Base-by-base conservation (phyloP, 1,140 invertebrate species). In the Cydia splendana region DNA sequence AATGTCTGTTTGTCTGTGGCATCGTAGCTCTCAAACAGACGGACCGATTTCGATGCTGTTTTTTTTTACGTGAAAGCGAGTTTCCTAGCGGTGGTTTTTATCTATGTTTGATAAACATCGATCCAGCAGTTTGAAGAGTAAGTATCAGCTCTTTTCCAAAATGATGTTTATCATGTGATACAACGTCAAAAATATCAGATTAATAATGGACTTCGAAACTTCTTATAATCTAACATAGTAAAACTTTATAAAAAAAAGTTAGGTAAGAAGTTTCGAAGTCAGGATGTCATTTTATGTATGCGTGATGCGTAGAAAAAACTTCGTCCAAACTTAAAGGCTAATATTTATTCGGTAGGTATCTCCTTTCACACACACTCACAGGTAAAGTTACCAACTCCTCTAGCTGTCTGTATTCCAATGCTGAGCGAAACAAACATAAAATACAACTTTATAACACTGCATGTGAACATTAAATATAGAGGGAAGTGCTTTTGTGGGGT, bases 391-490 rank as follows among this genome's bases (percentile, higher is more conserved):
- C 91, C 91, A 76, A 79, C 85, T 86, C 86, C 85, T 75, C 73
- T 79, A 88, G 90, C 88, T 81, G 89, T 88, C 91, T 92, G 87
- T 87, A 89, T 89, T 92, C 91, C 91, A 87, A 87, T 77, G 90
- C 84, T 84, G 85, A 77, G 89, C 89, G 86, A 86, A 91, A 91
- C 83, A 89, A 89, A 90, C 34, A 48, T 67, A 73, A 75, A 76
- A 71, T 65, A 71, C 48, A 76, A 88, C 78, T 24, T 78, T 77
- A 53, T 76, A 69, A 75, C 57, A 67, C 30, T 38, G 67, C 67
- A 42, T 71, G 67, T 45, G 67, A 62, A 38, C 12, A 34, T 71
- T 71, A n/a, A 69, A 69, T 69, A 62, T 69, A 42, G 28, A 69
- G 3, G 13, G 34, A 34, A 18, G 67, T 71, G 67, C 67, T 38